Conservation (phyloP, 2,797 vertebrate species). For the Heterohyrax brucei region DNA sequence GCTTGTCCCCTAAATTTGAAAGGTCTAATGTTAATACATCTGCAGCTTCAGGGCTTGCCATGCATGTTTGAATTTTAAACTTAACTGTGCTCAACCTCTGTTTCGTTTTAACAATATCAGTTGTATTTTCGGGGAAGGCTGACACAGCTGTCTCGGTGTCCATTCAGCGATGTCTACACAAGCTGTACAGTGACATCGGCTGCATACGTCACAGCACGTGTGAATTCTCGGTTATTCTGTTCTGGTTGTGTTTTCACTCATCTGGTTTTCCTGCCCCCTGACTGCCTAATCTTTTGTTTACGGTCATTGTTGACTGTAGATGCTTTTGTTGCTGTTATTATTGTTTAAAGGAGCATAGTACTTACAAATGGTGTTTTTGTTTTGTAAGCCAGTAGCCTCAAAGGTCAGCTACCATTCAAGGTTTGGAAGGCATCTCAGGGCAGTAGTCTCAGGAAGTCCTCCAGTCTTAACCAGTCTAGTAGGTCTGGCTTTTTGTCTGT, state of each 20-base stretch:
- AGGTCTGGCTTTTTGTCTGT: neutral
- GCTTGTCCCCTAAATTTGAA: slow-evolving; percentile 77
- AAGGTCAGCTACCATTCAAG: neutral
- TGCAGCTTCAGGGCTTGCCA: slow-evolving; percentile 73
- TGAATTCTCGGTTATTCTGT: too few relatives aligned
- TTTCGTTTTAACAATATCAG: too few relatives aligned
- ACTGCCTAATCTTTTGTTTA: too few relatives aligned
- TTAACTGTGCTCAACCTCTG: neutral
- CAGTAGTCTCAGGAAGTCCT: neutral
- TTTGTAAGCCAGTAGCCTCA: neutral
- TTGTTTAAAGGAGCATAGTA: neutral
- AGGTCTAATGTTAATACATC: slow-evolving; percentile 73
- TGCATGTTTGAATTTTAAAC: slow-evolving; percentile 18
- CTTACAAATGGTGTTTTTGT: neutral
- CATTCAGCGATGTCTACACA: too few relatives aligned
- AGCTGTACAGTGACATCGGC: too few relatives aligned
- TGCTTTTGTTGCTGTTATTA: too few relatives aligned
- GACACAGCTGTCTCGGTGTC: too few relatives aligned
- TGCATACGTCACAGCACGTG: too few relatives aligned
- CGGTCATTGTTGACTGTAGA: too few relatives aligned
- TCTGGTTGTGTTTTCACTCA: too few relatives aligned
- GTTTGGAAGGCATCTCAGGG: neutral
- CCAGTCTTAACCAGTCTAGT: neutral
- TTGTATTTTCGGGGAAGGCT: too few relatives aligned
- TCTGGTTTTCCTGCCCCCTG: too few relatives aligned